Percentiles rank a stretch among this genome's conserved stretches.
These are phyloP conservation scores for Ommatoiulus sabulosus DNA, from an alignment of 2,888 invertebrate genomes.

Conservation along the genomic window DNA sequence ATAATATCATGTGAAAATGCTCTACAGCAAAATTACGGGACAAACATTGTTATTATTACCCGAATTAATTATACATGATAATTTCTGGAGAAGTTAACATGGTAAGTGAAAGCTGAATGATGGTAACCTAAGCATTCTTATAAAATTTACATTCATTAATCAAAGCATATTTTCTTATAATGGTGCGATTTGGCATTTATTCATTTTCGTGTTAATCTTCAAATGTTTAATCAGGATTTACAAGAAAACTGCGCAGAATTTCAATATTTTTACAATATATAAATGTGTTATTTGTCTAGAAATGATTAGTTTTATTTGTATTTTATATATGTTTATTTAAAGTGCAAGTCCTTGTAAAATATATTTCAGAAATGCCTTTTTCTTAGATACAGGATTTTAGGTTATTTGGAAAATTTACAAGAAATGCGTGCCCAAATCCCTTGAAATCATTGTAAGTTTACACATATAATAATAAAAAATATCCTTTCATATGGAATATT, in stretches of 20 bases:
- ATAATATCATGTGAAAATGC: background rate
- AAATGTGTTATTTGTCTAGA: conserved; percentile 25
- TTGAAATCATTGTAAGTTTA: conserved; percentile 9
- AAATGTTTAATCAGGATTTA: conserved; percentile 25
- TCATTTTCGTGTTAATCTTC: conserved; percentile 24
- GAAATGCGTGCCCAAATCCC: background rate
- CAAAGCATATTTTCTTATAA: conserved; percentile 15
- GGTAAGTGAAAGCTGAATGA: background rate
- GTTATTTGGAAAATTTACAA: conserved; percentile 39
- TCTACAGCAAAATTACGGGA: background rate
- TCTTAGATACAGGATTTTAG: background rate
- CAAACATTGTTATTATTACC: background rate
- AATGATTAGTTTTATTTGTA: conserved; percentile 11
- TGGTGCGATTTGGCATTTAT: conserved; percentile 18
- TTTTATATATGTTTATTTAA: conserved; percentile 9
- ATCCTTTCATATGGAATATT: background rate
- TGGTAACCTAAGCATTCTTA: conserved; percentile 6
- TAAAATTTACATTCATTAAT: background rate
- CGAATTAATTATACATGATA: background rate
- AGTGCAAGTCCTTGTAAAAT: conserved; percentile 30
- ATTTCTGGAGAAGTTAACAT: background rate
- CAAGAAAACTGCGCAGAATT: background rate
- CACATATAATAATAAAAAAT: conserved; percentile 17
- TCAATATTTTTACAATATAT: conserved; percentile 38
- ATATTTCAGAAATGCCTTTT: background rate